phyloP scores from a whole-genome alignment of 2,888 invertebrate genomes.

The Gonocerus acuteangulatus region DNA sequence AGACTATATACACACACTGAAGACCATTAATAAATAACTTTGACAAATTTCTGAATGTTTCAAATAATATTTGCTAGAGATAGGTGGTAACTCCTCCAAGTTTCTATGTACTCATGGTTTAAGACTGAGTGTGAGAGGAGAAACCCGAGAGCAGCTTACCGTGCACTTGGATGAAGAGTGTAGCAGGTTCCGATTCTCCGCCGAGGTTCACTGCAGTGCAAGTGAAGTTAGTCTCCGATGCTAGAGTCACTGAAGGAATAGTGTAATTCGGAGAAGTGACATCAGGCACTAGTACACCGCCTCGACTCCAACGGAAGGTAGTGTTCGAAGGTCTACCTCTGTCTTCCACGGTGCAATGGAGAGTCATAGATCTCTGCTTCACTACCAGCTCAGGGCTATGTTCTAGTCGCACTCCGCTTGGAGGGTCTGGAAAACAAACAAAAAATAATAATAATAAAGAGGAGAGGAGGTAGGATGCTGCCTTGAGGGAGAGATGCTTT shows the following conservation, averaged over 20 bases:
- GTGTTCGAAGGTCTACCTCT: conserved; percentile 62
- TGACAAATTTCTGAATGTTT: too few species aligned
- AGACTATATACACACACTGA: too few species aligned
- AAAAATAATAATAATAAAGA: neutral
- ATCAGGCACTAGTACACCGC: conserved; percentile 64
- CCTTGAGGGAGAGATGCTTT: too few species aligned
- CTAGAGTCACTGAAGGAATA: conserved; percentile 73
- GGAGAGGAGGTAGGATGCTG: too few species aligned
- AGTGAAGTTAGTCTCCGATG: conserved; percentile 81
- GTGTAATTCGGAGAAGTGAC: conserved; percentile 69
- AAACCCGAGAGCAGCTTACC: too few species aligned
- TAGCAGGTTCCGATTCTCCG: conserved; percentile 64
- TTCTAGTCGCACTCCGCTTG: conserved; percentile 69
- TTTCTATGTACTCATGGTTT: too few species aligned
- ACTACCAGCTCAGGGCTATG: conserved; percentile 69
- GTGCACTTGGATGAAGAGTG: conserved; percentile 61
- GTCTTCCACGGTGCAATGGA: conserved; percentile 76
- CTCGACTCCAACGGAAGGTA: conserved; percentile 62
- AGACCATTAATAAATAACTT: too few species aligned
- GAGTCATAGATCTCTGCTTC: conserved; percentile 72
- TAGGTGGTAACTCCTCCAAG: too few species aligned
- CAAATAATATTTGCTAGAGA: too few species aligned
- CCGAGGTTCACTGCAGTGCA: conserved; percentile 81
- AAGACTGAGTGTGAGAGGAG: too few species aligned
- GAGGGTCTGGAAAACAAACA: conserved; percentile 57